phyloP scores from a whole-genome alignment of 1,140 invertebrate genomes.

The Lamellibrachia luymesi region DNA sequence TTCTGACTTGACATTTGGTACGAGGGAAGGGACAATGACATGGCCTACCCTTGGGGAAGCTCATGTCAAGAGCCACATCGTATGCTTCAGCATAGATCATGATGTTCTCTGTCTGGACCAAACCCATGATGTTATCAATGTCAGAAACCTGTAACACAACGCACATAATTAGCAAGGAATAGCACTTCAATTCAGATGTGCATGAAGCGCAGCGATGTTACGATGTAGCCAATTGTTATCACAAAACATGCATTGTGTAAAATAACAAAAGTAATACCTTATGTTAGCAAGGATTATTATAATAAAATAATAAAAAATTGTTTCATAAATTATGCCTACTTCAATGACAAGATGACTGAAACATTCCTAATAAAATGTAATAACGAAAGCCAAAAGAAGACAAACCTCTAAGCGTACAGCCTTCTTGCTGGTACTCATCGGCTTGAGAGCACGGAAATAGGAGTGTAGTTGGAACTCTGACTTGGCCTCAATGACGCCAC shows the following conservation, averaged over 20 bases:
- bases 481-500: constrained; percentile 51
- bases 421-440: constrained; percentile 50
- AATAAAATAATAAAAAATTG: background rate
- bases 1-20: background rate
- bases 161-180: no score
- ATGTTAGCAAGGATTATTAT: background rate
- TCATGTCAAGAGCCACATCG: constrained; percentile 58
- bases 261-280: background rate
- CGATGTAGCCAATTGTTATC: background rate
- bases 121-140: constrained; percentile 51
- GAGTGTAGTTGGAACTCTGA: constrained; percentile 51
- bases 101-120: constrained; percentile 49
- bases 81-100: constrained; percentile 55
- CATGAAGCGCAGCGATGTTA: background rate
- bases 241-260: background rate
- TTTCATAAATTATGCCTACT: background rate
- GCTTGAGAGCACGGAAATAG: constrained; percentile 56
- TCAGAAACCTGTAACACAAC: constrained; percentile 44
- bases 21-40: background rate
- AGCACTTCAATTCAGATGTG: background rate
- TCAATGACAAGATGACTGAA: background rate
- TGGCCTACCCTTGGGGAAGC: constrained; percentile 55
- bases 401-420: constrained; percentile 51
- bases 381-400: background rate
- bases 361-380: background rate